Percentiles rank a stretch among this genome's conserved stretches.
These are phyloP conservation scores for Papilio helenus DNA, from an alignment of 1,140 invertebrate genomes.

Conservation along the genomic window DNA sequence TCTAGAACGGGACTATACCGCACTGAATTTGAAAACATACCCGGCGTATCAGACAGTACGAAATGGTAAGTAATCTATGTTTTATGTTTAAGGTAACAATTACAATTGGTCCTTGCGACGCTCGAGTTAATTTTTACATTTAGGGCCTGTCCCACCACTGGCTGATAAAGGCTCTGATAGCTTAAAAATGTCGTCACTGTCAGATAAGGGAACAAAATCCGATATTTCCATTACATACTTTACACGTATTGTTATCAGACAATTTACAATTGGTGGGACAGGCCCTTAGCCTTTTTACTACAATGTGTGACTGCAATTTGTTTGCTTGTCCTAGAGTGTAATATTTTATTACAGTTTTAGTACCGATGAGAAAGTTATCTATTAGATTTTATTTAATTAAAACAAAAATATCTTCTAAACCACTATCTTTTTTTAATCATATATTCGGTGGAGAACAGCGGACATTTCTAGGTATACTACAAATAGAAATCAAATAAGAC, in stretches of 20 bases:
- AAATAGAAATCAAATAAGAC: neutral
- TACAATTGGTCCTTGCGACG: too few relatives aligned
- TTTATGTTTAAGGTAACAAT: too few relatives aligned
- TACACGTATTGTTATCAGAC: too few relatives aligned
- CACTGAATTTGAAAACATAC: slow-evolving; percentile 88
- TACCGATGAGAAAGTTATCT: neutral
- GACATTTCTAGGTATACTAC: slow-evolving; percentile 20
- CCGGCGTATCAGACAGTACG: slow-evolving; percentile 89
- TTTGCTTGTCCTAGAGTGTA: neutral
- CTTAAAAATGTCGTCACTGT: too few relatives aligned
- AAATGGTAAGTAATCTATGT: slow-evolving; percentile 88
- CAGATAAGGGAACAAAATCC: too few relatives aligned
- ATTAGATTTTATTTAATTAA: neutral
- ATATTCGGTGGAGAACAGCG: slow-evolving; percentile 26
- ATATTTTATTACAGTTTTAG: neutral
- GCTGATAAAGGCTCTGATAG: too few relatives aligned
- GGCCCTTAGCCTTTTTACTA: too few relatives aligned
- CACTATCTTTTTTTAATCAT: slow-evolving; percentile 4
- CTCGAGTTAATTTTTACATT: too few relatives aligned
- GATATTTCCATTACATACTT: too few relatives aligned
- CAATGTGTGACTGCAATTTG: too few relatives aligned
- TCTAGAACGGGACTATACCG: slow-evolving; percentile 49
- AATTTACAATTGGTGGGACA: too few relatives aligned
- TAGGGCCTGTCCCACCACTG: too few relatives aligned
- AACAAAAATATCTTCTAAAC: neutral